phyloP scores from a whole-genome alignment of 2,888 invertebrate species.

The Drosophila prostipennis region DNA sequence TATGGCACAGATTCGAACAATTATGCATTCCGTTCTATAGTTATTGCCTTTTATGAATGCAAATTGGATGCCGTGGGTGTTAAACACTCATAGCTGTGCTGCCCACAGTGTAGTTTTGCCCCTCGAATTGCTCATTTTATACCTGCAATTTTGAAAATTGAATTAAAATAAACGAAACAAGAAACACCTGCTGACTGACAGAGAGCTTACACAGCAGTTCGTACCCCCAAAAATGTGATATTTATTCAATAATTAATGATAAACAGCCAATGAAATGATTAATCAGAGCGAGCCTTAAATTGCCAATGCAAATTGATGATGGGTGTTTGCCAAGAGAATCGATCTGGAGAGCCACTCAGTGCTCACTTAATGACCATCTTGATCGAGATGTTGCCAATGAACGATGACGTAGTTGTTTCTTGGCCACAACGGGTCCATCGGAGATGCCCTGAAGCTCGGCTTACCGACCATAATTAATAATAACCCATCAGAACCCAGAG shows the following conservation, averaged over 20 bases:
- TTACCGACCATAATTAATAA: slow-evolving; percentile 66
- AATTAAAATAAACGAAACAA: slow-evolving; percentile 29
- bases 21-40: slow-evolving; percentile 51
- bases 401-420: slow-evolving; percentile 46
- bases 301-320: slow-evolving; percentile 17
- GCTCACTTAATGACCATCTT: slow-evolving; percentile 14
- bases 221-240: slow-evolving; percentile 13
- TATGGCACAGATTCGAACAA: slow-evolving; percentile 35
- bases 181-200: slow-evolving; percentile 22
- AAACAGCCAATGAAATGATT: slow-evolving; percentile 33
- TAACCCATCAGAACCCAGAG: slow-evolving; percentile 40
- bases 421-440: slow-evolving; percentile 20
- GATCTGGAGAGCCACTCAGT: background rate
- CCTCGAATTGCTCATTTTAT: slow-evolving; percentile 27
- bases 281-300: slow-evolving; percentile 34
- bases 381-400: slow-evolving; percentile 21
- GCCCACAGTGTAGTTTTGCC: slow-evolving; percentile 24
- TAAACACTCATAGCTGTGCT: slow-evolving; percentile 34
- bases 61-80: slow-evolving; percentile 50
- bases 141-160: slow-evolving; percentile 29
- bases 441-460: slow-evolving; percentile 25
- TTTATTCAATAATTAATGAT: slow-evolving; percentile 25
- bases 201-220: slow-evolving; percentile 2
- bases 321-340: background rate
- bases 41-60: slow-evolving; percentile 62